Conservation (phyloP, 2,888 invertebrate species). For the Caenorhabditis imperialis region DNA sequence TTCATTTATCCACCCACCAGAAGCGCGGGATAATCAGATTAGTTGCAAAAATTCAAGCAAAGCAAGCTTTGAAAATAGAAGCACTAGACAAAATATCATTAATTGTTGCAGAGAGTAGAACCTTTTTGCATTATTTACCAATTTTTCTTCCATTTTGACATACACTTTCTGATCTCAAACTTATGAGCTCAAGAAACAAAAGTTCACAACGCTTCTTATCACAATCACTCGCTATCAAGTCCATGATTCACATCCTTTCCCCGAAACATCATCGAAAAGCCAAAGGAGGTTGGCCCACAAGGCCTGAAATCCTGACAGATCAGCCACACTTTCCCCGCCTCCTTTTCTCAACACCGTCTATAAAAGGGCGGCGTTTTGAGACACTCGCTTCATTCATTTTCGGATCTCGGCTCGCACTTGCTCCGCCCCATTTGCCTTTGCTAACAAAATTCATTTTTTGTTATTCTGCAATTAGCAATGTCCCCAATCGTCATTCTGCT, state of each 20-base stretch:
- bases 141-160: too few species aligned
- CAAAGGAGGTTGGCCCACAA: neutral
- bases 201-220: too few species aligned
- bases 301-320: constrained; percentile 40
- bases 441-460: constrained; percentile 8
- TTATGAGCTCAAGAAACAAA: too few species aligned
- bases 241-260: constrained; percentile 1
- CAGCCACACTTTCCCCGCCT: constrained; percentile 22
- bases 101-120: too few species aligned
- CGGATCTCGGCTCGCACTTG: constrained; percentile 12
- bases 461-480: constrained; percentile 30
- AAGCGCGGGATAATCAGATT: too few species aligned
- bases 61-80: too few species aligned
- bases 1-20: too few species aligned
- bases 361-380: constrained; percentile 38
- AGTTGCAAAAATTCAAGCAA: too few species aligned
- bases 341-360: constrained; percentile 10
- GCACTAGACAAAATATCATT: too few species aligned
- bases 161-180: neutral
- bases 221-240: too few species aligned
- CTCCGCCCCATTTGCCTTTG: constrained; percentile 30
- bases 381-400: constrained; percentile 35
- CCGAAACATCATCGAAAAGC: constrained; percentile 28
- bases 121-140: too few species aligned
- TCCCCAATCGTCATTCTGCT: constrained; percentile 5